A percentile compares a stretch with the other conserved stretches of the same genome.
phyloP scores from a whole-genome alignment of 35 echinoderm and acorn worm species.

The Heliocidaris erythrogramma region DNA sequence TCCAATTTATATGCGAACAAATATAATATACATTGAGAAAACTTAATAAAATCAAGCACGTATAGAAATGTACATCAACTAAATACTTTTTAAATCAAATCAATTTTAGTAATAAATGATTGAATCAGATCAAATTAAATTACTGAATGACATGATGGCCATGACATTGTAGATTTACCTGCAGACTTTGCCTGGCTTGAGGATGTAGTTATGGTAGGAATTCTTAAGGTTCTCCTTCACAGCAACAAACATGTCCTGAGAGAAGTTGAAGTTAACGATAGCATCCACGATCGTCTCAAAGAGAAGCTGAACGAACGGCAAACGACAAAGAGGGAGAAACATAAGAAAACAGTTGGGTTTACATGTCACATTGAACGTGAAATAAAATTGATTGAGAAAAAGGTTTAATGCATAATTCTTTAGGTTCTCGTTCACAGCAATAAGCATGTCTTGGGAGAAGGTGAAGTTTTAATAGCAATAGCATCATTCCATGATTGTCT shows the following conservation, averaged over 20 bases:
- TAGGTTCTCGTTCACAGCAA: conserved; percentile 85
- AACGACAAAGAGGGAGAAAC: neutral
- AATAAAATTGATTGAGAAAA: neutral
- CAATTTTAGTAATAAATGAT: no score
- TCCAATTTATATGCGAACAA: no score
- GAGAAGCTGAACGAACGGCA: conserved; percentile 66
- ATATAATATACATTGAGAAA: no score
- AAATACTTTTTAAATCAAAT: no score
- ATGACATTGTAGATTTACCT: conserved; percentile 52
- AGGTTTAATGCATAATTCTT: conserved; percentile 30
- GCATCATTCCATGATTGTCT: conserved; percentile 84
- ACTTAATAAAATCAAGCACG: no score
- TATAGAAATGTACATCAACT: no score
- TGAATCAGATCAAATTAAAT: no score
- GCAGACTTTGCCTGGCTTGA: conserved; percentile 83
- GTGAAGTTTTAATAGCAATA: conserved; percentile 75
- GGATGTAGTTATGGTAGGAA: conserved; percentile 92
- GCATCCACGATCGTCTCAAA: conserved; percentile 89
- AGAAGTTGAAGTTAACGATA: conserved; percentile 73
- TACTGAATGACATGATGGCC: no score
- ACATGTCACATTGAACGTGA: neutral
- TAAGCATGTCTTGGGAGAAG: conserved; percentile 76
- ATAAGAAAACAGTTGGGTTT: neutral
- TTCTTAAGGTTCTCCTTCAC: conserved; percentile 85
- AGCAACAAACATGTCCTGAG: conserved; percentile 72